Conservation (phyloP, 2,797 vertebrate genomes). For the Natrix natrix region DNA sequence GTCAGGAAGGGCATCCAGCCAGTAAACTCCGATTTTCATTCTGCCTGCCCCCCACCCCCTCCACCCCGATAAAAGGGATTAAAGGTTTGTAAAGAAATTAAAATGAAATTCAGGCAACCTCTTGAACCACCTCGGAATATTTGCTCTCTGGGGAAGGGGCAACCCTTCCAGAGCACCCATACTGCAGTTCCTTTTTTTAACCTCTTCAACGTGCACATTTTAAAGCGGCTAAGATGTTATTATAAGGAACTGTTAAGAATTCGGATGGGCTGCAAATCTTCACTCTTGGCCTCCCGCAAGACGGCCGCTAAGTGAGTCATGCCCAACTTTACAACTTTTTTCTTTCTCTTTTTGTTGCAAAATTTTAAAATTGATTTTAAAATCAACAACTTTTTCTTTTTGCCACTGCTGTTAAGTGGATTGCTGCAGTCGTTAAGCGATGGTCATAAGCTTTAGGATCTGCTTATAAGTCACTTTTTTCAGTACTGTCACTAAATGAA, state of each 20-base stretch:
- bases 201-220: background rate
- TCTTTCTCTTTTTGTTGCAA: too few relatives aligned
- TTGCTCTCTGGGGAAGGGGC: background rate
- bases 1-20: background rate
- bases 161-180: background rate
- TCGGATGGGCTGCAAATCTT: background rate
- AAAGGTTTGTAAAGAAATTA: background rate
- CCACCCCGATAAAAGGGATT: background rate
- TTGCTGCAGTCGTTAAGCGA: background rate
- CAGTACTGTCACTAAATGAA: background rate
- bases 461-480: background rate
- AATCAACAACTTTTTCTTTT: background rate
- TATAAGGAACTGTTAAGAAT: background rate
- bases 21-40: background rate
- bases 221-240: background rate
- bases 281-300: background rate
- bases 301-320: fast-evolving
- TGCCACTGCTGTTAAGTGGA: background rate
- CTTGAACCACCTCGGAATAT: background rate
- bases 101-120: background rate
- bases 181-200: background rate
- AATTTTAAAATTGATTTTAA: too few relatives aligned
- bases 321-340: background rate
- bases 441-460: background rate
- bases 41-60: background rate